These are phyloP conservation scores for Coregonus sp. DNA, from an alignment of 2,797 vertebrate genomes.

Conservation along the genomic window DNA sequence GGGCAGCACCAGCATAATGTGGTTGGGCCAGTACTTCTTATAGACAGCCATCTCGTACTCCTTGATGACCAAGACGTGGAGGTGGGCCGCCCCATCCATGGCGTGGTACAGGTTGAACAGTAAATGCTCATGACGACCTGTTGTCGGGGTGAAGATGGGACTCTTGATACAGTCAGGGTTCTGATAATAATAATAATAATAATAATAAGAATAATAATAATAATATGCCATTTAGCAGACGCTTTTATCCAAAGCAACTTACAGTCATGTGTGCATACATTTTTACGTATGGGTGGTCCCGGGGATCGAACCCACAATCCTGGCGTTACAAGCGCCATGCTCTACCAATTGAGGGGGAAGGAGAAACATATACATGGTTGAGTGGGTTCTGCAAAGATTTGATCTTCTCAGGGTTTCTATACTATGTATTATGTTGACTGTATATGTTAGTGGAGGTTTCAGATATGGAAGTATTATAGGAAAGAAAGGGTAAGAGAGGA, in stretches of 20 bases:
- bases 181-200: slow-evolving; percentile 58
- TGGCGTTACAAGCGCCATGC: no score
- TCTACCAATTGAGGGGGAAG: not conserved
- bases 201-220: no score
- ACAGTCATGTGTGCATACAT: no score
- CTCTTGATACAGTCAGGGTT: slow-evolving; percentile 90
- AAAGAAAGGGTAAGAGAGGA: no score
- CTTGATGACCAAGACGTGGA: slow-evolving; percentile 95
- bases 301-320: no score
- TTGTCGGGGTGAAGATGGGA: slow-evolving; percentile 95
- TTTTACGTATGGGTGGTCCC: no score
- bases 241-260: no score
- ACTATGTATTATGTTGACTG: not conserved
- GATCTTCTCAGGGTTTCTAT: not conserved
- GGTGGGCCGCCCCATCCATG: slow-evolving; percentile 93
- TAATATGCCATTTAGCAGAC: no score
- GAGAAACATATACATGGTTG: not conserved
- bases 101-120: slow-evolving; percentile 97
- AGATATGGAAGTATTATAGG: no score
- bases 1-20: slow-evolving; percentile 96
- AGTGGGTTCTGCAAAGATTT: not conserved
- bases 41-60: slow-evolving; percentile 98
- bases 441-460: no score
- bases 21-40: slow-evolving; percentile 99
- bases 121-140: slow-evolving; percentile 94